Evolutionary conservation across 2,113 vertebrate species (phyloP).

Genomic region (Leptosomus discolor): DNA sequence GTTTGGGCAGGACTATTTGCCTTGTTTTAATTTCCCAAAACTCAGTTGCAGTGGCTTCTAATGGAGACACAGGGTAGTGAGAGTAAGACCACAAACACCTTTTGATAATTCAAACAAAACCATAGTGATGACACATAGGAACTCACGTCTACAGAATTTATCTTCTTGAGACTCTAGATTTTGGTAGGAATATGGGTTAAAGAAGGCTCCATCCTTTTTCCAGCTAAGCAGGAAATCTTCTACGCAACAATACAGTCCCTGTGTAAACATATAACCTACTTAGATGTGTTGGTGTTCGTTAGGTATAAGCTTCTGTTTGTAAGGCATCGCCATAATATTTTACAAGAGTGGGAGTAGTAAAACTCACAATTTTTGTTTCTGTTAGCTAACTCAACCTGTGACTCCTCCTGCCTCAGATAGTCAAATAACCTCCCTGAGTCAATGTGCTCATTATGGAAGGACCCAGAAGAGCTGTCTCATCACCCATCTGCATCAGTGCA

Average conservation of each 20-base stretch:
- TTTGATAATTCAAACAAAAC: background rate
- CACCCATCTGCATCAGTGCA: fast-evolving
- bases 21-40: background rate
- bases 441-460: background rate
- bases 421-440: background rate
- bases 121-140: background rate
- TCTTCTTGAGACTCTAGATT: background rate
- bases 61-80: background rate
- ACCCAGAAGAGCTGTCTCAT: background rate
- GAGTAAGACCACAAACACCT: background rate
- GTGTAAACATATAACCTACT: fast-evolving
- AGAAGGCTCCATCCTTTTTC: background rate
- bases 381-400: background rate
- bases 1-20: background rate
- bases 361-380: background rate
- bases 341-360: background rate
- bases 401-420: background rate
- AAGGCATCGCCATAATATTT: background rate
- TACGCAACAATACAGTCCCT: background rate
- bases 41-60: background rate
- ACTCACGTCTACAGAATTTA: background rate
- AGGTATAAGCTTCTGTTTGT: background rate
- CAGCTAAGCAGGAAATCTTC: background rate
- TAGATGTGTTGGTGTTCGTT: background rate
- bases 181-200: background rate